Conservation (phyloP, 2,113 vertebrate species). For the Circaetus cinerascens region DNA sequence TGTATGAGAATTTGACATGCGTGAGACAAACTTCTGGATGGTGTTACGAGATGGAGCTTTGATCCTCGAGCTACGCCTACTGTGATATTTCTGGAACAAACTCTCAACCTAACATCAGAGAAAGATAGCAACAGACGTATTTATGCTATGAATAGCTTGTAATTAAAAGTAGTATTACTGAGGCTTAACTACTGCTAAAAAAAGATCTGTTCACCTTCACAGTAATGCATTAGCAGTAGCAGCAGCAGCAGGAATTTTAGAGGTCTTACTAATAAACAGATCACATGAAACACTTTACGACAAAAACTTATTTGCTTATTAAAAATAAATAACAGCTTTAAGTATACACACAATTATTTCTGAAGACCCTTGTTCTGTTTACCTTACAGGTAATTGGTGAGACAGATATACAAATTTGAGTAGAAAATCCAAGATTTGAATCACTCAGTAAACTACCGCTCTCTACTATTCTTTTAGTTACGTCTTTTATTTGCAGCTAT, state of each 20-base stretch:
- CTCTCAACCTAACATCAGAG: slow-evolving; percentile 87
- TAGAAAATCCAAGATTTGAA: not conserved
- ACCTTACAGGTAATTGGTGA: not conserved
- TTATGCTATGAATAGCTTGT: not conserved
- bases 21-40: slow-evolving; percentile 93
- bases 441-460: not conserved
- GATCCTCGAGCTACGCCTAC: slow-evolving; percentile 89
- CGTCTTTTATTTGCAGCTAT: not conserved
- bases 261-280: not conserved
- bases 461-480: not conserved
- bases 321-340: not conserved
- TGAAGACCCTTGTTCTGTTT: not conserved
- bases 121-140: slow-evolving; percentile 64
- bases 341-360: not conserved
- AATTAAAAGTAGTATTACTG: not conserved
- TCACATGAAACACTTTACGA: not conserved
- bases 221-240: not conserved
- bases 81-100: slow-evolving; percentile 94
- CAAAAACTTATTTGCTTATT: not conserved
- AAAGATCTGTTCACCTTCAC: not conserved
- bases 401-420: not conserved
- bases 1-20: slow-evolving; percentile 90
- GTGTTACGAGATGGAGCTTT: slow-evolving; percentile 92
- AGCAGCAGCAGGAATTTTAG: not conserved
- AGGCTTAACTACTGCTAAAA: not conserved